Percentiles rank a stretch among this genome's conserved stretches.
Evolutionary conservation across 2,113 vertebrate genomes (phyloP).

Genomic region (Delphinapterus leucas): DNA sequence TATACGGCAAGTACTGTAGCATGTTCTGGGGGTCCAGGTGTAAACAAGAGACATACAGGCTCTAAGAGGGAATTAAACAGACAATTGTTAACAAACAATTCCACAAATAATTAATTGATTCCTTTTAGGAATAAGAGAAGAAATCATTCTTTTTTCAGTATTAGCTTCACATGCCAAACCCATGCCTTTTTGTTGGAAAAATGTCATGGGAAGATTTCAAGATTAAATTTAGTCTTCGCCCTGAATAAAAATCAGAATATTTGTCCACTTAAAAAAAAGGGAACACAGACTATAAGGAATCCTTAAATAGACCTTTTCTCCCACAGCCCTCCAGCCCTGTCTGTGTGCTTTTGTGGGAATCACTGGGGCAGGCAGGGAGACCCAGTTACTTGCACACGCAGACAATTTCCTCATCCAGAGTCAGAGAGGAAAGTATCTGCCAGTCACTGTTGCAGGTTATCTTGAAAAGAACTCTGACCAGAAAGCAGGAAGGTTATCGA

Average conservation of each 20-base stretch:
- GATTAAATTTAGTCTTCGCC: neutral
- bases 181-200: neutral
- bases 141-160: neutral
- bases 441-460: neutral
- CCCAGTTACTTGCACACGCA: neutral
- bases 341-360: neutral
- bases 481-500: neutral
- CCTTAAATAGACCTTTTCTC: too few species aligned
- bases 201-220: neutral
- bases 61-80: neutral
- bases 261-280: neutral
- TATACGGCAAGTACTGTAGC: neutral
- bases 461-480: conserved; percentile 15
- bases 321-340: neutral
- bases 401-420: neutral
- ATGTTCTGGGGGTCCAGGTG: neutral
- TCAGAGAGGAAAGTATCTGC: neutral
- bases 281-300: neutral
- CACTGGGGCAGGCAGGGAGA: neutral
- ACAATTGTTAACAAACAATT: neutral
- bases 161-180: neutral
- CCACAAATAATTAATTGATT: neutral
- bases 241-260: neutral
- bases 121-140: neutral
- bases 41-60: neutral